Conservation (phyloP, 2,797 vertebrate species). For the Podargus strigoides region DNA sequence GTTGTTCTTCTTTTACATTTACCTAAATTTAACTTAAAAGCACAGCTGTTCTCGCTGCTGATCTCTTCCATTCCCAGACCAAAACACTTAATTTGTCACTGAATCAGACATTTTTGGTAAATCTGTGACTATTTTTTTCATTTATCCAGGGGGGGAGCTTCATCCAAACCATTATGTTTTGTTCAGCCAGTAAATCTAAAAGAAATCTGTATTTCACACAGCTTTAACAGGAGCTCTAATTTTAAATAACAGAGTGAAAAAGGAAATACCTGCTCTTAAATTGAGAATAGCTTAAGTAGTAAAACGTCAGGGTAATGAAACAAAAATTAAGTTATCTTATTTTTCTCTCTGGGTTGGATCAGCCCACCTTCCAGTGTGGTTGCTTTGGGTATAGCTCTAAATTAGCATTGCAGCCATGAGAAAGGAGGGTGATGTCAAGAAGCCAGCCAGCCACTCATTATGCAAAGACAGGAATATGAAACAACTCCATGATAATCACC, state of each 20-base stretch:
- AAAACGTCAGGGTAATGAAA: neutral
- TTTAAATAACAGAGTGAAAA: neutral
- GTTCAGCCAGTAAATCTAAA: neutral
- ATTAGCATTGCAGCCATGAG: neutral
- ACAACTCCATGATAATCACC: neutral
- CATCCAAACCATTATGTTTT: neutral
- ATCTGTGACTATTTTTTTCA: neutral
- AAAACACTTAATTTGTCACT: neutral
- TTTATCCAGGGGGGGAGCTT: neutral
- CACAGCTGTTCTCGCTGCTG: neutral
- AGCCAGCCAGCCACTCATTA: neutral
- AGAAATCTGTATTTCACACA: neutral
- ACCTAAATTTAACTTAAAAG: neutral
- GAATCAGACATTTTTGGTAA: neutral
- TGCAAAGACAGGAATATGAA: neutral
- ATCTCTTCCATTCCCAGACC: neutral
- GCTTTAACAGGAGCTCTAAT: neutral
- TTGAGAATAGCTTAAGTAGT: neutral
- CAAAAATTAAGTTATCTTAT: neutral
- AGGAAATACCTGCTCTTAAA: neutral
- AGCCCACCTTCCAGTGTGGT: neutral
- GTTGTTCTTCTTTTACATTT: neutral
- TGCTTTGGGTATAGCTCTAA: neutral
- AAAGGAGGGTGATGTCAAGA: neutral
- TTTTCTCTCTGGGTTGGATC: neutral